A percentile compares a stretch with the other conserved stretches of the same genome.
These are phyloP conservation scores for Antheraea mylitta DNA, from an alignment of 1,140 invertebrate genomes.

Conservation along the genomic window DNA sequence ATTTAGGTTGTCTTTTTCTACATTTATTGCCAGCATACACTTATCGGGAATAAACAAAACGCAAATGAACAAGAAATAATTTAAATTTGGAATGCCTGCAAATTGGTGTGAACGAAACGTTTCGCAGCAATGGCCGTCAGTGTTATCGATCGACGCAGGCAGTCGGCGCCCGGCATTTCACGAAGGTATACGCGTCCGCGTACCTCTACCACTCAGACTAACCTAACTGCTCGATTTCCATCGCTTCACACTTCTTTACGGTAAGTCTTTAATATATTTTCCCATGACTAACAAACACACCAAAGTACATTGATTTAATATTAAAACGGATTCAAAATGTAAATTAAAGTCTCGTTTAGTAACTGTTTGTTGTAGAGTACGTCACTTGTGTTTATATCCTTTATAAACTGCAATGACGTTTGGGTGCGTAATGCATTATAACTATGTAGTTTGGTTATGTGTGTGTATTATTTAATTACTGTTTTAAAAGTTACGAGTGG, in stretches of 20 bases:
- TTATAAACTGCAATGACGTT: conserved; percentile 5
- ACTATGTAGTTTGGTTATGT: background rate
- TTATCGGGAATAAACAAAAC: background rate
- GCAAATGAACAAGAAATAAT: conserved; percentile 1
- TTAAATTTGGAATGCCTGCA: conserved; percentile 17
- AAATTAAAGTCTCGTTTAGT: background rate
- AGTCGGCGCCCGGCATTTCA: conserved; percentile 61
- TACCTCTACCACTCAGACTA: conserved; percentile 13
- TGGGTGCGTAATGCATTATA: background rate
- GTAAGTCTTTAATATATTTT: background rate
- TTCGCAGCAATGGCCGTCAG: conserved; percentile 55
- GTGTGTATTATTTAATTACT: background rate
- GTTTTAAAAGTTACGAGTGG: background rate
- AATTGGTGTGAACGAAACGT: conserved; percentile 58
- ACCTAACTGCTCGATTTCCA: conserved; percentile 17
- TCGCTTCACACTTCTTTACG: conserved; percentile 6
- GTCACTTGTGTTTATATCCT: conserved; percentile 8
- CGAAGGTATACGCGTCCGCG: conserved; percentile 43
- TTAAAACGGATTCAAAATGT: conserved; percentile 13
- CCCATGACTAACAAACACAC: background rate
- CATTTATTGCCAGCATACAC: too few relatives aligned
- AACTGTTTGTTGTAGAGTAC: conserved; percentile 2
- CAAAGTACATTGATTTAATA: conserved; percentile 1
- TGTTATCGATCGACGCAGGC: conserved; percentile 65
- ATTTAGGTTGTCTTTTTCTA: too few relatives aligned